Evolutionary conservation across 1,140 invertebrate species (phyloP).

Genomic region (Hesperophylax magnus): DNA sequence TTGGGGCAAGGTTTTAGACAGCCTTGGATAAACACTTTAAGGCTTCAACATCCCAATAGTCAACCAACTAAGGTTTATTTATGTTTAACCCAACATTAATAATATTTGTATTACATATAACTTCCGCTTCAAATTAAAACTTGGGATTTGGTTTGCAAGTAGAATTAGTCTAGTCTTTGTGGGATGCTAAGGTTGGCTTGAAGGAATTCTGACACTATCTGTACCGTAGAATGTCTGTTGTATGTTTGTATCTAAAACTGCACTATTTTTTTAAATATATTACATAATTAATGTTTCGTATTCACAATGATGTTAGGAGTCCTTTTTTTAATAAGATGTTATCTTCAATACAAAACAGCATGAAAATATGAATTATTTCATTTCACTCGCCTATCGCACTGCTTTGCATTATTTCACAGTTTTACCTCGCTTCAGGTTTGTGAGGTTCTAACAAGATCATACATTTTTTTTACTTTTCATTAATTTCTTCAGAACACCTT

Average conservation of each 20-base stretch:
- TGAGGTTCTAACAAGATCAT: neutral
- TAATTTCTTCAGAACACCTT: no score
- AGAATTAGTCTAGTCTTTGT: constrained; percentile 10
- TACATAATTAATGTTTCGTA: no score
- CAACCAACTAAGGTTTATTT: neutral
- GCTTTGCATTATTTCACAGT: constrained; percentile 29
- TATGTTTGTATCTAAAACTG: no score
- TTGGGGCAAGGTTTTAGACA: no score
- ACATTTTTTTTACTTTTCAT: neutral
- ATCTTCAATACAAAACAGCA: neutral
- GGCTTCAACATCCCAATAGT: no score
- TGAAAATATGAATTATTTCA: neutral
- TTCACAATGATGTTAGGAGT: no score
- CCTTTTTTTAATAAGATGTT: no score
- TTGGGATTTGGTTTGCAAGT: neutral
- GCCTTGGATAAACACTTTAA: no score
- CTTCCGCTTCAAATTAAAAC: no score
- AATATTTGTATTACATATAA: no score
- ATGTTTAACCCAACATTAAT: neutral
- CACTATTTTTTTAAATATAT: no score
- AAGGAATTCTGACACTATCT: constrained; percentile 3
- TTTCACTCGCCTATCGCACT: constrained; percentile 19
- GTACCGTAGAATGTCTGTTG: constrained; percentile 8
- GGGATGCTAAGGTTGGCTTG: constrained; percentile 40
- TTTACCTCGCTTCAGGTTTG: constrained; percentile 3